Conservation (phyloP, 2,888 invertebrate species). For the Alviniconcha strummeri region DNA sequence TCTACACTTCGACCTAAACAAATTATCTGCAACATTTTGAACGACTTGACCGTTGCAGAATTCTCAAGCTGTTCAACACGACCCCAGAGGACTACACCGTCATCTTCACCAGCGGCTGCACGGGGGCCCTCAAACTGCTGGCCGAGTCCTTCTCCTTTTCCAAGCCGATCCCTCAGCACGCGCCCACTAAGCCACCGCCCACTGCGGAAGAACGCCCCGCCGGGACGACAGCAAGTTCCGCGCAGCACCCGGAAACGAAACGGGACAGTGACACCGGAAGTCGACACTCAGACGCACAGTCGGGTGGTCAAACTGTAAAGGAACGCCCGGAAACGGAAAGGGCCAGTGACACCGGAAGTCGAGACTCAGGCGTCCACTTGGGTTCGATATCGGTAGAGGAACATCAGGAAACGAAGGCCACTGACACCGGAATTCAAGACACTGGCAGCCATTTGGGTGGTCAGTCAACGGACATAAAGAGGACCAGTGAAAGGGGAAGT, state of each 20-base stretch:
- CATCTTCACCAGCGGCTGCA: conserved; percentile 96
- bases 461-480: too few relatives aligned
- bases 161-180: background rate
- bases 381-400: too few relatives aligned
- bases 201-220: background rate
- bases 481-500: too few relatives aligned
- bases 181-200: background rate
- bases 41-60: conserved; percentile 75
- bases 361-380: too few relatives aligned
- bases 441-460: too few relatives aligned
- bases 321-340: too few relatives aligned
- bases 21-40: background rate
- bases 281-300: background rate
- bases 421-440: too few relatives aligned
- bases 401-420: too few relatives aligned
- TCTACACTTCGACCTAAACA: too few relatives aligned
- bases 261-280: background rate
- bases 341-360: too few relatives aligned
- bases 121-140: conserved; percentile 87
- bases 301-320: too few relatives aligned
- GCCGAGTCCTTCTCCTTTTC: conserved; percentile 82
- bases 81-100: conserved; percentile 86
- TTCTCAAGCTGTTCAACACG: conserved; percentile 90
- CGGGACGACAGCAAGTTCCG: background rate
- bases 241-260: background rate